Evolutionary conservation across 2,113 vertebrate genomes (phyloP).

Genomic region (Neotragus moschatus): DNA sequence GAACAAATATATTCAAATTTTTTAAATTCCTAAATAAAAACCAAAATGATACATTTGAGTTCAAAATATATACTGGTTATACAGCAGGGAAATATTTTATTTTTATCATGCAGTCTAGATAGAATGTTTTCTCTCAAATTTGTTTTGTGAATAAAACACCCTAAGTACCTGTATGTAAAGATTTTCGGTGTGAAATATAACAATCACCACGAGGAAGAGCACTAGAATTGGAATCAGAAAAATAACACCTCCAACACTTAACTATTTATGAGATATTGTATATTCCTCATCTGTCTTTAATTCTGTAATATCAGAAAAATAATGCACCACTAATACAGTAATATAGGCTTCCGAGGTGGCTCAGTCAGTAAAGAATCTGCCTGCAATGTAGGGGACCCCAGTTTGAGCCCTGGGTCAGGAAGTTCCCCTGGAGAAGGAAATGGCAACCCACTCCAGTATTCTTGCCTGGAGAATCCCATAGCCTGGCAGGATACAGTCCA

Average conservation of each 20-base stretch:
- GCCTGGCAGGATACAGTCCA: not conserved
- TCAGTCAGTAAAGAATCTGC: not conserved
- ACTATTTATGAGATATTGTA: not conserved
- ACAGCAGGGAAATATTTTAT: not conserved
- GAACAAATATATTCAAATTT: not conserved
- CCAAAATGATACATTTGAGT: not conserved
- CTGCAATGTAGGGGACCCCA: not conserved
- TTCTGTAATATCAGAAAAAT: not conserved
- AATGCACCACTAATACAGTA: not conserved
- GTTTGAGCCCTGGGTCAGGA: not conserved
- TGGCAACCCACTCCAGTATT: not conserved
- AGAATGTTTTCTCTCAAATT: not conserved
- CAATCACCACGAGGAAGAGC: not conserved
- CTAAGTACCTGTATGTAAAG: not conserved
- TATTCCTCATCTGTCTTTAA: not conserved
- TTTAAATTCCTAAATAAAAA: not conserved
- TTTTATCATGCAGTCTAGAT: not conserved
- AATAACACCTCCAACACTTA: not conserved
- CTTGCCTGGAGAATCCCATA: not conserved
- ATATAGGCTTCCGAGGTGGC: not conserved
- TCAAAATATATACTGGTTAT: not conserved
- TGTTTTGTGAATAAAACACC: not conserved
- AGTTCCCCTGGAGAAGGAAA: not conserved
- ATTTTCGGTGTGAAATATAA: not conserved
- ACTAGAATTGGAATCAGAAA: not conserved